phyloP scores from a whole-genome alignment of 2,797 vertebrate species.

The Peromyscus eremicus region DNA sequence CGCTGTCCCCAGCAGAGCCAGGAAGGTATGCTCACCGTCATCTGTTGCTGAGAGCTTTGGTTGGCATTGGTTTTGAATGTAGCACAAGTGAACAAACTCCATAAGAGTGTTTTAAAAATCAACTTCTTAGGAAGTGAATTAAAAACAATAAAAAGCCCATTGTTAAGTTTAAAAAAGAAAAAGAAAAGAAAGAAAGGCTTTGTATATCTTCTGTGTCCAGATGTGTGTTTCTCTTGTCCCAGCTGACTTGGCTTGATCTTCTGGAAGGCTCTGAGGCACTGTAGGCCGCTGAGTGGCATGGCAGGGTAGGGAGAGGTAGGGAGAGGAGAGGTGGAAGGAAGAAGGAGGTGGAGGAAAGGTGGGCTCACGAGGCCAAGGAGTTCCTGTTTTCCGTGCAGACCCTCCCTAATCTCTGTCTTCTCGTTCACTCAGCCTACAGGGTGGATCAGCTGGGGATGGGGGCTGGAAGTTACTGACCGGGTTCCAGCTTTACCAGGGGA shows the following conservation, averaged over 20 bases:
- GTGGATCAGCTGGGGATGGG: not conserved
- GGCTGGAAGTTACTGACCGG: not conserved
- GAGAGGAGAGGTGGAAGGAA: not conserved
- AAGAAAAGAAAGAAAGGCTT: not conserved
- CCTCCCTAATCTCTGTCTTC: not conserved
- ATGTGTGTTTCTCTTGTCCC: not conserved
- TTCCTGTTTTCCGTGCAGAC: not conserved
- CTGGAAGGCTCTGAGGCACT: not conserved
- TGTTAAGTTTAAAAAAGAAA: slow-evolving; percentile 64
- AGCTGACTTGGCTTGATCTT: slow-evolving; percentile 6
- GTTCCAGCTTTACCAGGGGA: not conserved
- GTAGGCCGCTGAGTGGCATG: not conserved
- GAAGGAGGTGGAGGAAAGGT: not conserved
- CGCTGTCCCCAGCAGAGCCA: not conserved
- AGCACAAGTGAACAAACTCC: slow-evolving; percentile 73
- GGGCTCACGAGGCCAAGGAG: not conserved
- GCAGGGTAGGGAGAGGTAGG: not conserved
- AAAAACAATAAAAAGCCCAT: slow-evolving; percentile 81
- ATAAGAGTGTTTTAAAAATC: slow-evolving; percentile 76
- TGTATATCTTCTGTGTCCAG: not conserved
- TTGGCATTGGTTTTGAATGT: slow-evolving; percentile 52
- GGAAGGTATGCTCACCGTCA: not conserved
- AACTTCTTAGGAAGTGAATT: slow-evolving; percentile 84
- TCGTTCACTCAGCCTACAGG: not conserved
- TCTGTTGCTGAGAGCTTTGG: not conserved